Base-by-base conservation (phyloP, 2,113 vertebrate species). In the Tonatia bakeri region DNA sequence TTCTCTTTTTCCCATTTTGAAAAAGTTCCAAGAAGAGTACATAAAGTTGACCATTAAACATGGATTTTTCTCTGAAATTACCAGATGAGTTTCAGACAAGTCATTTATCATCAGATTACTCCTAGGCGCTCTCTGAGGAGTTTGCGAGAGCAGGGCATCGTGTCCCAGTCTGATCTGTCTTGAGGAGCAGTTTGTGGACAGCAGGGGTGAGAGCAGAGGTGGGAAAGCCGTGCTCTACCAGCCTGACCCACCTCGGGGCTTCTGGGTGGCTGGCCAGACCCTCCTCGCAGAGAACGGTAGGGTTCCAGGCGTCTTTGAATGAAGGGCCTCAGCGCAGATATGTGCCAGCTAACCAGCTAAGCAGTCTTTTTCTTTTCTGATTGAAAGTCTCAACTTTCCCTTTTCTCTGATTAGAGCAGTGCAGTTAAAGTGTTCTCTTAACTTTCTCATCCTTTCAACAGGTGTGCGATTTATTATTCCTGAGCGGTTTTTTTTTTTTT, bases 61-160 rank as follows among this genome's bases (percentile, higher is more conserved):
- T 82, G 95, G 94, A 97, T 97, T 98, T 98, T 98, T 97, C 97
- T 98, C 95, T 96, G 94, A 97, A 98, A 98, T 98, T 86, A 96
- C 92, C 86, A 61, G 54, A 93, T 82, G 89, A 96, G 36, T 93
- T 94, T 94, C 97, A 96, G 83, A 88, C 61, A 65, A 79, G 88
- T 76, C 96, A 67, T 97, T 97, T 96, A 90, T 97, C 97, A 97
- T 76, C 81, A 64, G 93, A 79, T 87, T 64, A 36, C 72, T 87
- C 82, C 91, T 87, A 86, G 82, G 38, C 28, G 47, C 87, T 96
- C 84, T 70, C 91, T 16, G 28, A 33, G 82, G 94, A 79, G 56
- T 79, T 50, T 43, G 54, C 94, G 88, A 69, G 73, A 38, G 24
- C 56, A 56, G 73, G 69, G 22, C 16, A 11, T 43, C 87, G 79